Base-by-base conservation (phyloP, 2,888 invertebrate genomes). In the Theodoxus fluviatilis region DNA sequence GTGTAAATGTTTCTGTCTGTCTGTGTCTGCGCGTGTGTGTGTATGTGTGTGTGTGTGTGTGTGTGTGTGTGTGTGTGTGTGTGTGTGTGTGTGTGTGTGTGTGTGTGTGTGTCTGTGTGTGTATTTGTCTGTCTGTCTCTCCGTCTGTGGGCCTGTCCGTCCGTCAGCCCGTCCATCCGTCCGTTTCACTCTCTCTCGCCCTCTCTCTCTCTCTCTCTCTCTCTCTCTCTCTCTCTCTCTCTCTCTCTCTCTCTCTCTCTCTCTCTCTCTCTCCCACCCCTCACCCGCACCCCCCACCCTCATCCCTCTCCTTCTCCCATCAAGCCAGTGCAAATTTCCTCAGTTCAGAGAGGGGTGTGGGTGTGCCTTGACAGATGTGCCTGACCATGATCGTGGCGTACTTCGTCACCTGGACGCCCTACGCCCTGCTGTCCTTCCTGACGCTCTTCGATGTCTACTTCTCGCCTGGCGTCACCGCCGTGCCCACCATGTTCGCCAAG, bases 401-500 rank as follows among this genome's bases (percentile, higher is more conserved):
- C 64, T 35, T 71, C 9, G 25, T 74, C 2, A 70, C 68, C 33
- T 75, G 75, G 75, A 75, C 74, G 18, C 75, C 75, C 2, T 75
- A 75, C 68, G 69, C 75, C 31, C n/a, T 73, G 12, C 22, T 74
- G 3, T 73, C 73, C n/a, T 22, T 65, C 4, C 59, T 71, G 69
- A 65, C 70, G 22, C 57, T 72, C 6, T 25, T 57, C 3, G 55
- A 64, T 1, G 52, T 55, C 1, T 63, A 64, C 15, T n/a, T 71
- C 1, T 69, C 73, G 2, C 4, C 64, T 0, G 37, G 35, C 1
- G 35, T 73, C 4, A 63, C 71, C 59, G 70, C 71, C 1, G 64
- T 76, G 12, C 76, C 76, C 0, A 76, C 76, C 28, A 74, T 76
- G 74, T 74, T 76, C 57, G 74, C 74, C 49, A 76, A 76, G 63